Evolutionary conservation across 2,888 invertebrate genomes (phyloP), one percentile per base, ranked within the genome.

Genomic region (Cheilosia pagana): DNA sequence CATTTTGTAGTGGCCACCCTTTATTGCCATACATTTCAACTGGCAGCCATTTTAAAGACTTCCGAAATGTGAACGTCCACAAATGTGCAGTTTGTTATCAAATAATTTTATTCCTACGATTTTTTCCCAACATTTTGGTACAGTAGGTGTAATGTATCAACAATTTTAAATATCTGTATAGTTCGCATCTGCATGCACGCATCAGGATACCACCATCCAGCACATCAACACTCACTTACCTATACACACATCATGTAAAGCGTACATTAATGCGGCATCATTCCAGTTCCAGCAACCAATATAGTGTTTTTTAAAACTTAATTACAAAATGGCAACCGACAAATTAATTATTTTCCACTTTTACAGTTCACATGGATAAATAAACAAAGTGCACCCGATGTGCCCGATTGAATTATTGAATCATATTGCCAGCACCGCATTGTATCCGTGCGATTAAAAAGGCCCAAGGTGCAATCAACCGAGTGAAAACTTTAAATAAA

Each of bases 361-460:
- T 53, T 65, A 67, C 79, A 79, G 59, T 74, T 79, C 81, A 76
- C 39, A 55, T 28, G 70, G 57, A 70, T 71, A 76, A 57, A 76
- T 81, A 75, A 70, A 63, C 76, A 57, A 25, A 28, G 57, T 59
- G 63, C 59, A 81, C 41, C 50, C 39, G 76, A 59, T 81, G 81
- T 76, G 63, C 63, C 43, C 76, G 59, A 81, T 76, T 81, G 76
- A 81, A 81, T 81, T 81, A 81, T 81, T 70, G 63, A 72, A 81
- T 60, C 39, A 28, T 21, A 68, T 52, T 60, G 48, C 6, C 72
- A 35, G 52, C 25, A 50, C 10, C 23, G 19, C 57, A n/a, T 4
- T 45, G 12, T 39, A n/a, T 21, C 23, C 23, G 21, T 19, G 50
- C 39, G 55, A 75, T 68, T 57, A 81, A 70, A 70, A 81, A 41